Percentiles rank a stretch among this genome's conserved stretches.
These are phyloP conservation scores for Patella depressa DNA, from an alignment of 2,888 invertebrate species.

Conservation along the genomic window DNA sequence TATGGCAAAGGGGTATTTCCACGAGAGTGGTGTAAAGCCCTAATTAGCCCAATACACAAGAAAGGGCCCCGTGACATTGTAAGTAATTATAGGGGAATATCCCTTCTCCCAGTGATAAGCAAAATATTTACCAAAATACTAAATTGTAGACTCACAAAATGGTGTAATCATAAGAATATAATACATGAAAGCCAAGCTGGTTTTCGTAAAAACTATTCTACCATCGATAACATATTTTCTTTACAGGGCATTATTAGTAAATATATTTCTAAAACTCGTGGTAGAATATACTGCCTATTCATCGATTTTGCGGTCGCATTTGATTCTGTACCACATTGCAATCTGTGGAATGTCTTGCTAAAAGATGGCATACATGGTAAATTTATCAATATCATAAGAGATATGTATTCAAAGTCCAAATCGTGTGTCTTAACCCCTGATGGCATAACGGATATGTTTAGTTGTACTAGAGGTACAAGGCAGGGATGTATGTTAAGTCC, in stretches of 20 bases:
- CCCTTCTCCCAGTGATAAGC: not conserved
- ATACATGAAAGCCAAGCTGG: not conserved
- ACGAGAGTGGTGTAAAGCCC: not conserved
- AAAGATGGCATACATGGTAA: not conserved
- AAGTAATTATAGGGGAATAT: not conserved
- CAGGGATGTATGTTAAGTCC: constrained; percentile 16
- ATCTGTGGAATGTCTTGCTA: constrained; percentile 1
- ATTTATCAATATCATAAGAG: not conserved
- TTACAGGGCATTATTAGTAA: not conserved
- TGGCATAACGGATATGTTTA: constrained; percentile 4
- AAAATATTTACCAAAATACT: constrained; percentile 5
- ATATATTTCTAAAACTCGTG: not conserved
- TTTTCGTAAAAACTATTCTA: constrained; percentile 11
- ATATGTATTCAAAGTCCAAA: constrained; percentile 13
- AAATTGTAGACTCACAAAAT: not conserved
- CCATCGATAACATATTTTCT: constrained; percentile 2
- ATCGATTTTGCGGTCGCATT: not conserved
- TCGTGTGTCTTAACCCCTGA: constrained; percentile 12
- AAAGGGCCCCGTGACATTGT: not conserved
- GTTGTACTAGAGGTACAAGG: not conserved
- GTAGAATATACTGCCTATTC: constrained; percentile 5
- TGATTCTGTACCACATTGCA: not conserved
- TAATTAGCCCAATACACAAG: not conserved
- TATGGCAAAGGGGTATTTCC: no score
- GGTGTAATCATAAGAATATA: not conserved